Evolutionary conservation across 1,140 invertebrate species (phyloP), one percentile per base, ranked within the genome.

Genomic region (Oscheius sp.): DNA sequence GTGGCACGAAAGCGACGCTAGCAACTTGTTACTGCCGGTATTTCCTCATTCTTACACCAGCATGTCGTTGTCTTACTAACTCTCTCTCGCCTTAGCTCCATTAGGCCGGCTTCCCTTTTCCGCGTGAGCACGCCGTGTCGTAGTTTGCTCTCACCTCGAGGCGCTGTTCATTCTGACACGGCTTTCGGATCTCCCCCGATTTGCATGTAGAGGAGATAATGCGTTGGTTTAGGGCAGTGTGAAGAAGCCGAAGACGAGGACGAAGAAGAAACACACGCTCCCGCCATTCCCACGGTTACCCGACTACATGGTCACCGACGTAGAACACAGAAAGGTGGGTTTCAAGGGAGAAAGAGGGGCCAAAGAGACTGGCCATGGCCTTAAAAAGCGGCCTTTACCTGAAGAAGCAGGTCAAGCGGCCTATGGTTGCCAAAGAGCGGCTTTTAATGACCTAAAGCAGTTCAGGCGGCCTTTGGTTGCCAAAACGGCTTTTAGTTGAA

Each of bases 201-300:
- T n/a, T n/a, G n/a, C n/a, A n/a, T n/a, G n/a, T n/a, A n/a, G n/a
- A n/a, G n/a, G n/a, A n/a, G n/a, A n/a, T n/a, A n/a, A n/a, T n/a
- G n/a, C n/a, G n/a, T n/a, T n/a, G n/a, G n/a, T 55, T 55, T 23
- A 55, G 49, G 23, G 23, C 7, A 55, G 49, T 55, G 28, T 23
- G 7, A 55, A 55, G 49, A 55, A 55, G 49, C 49, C 49, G 49
- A 55, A 55, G 23, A 55, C 49, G 31, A 18, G 71, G 42, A 75
- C 42, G n/a, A 73, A 59, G 28, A 59, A 73, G 26, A 35, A 66
- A 20, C 75, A 76, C 46, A 62, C 35, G 7, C 59, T 84, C 10
- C 81, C 81, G 23, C 64, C 58, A 32, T 83, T 83, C 65, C 81
- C 81, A 13, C 73, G 77, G 34, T 42, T 78, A 13, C 81, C 81